Conservation (phyloP, 2,888 invertebrate genomes). For the Bimastos eiseni region DNA sequence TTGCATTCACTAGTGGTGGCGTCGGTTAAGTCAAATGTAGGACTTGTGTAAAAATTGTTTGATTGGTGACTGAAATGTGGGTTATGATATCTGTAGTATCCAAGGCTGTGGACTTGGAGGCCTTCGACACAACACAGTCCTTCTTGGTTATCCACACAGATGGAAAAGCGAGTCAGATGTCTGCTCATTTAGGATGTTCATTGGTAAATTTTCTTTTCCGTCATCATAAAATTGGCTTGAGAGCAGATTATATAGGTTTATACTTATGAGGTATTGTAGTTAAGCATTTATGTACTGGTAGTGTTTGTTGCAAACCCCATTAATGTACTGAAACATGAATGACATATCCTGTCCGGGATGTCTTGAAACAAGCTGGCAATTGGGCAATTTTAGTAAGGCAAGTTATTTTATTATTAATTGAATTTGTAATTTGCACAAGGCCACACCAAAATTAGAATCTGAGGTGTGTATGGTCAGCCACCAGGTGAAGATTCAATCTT, state of each 20-base stretch:
- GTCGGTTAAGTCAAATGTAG: no score
- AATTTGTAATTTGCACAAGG: no score
- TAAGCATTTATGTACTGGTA: neutral
- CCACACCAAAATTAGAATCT: no score
- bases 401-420: no score
- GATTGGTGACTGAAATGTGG: neutral
- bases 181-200: conserved; percentile 55
- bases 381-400: no score
- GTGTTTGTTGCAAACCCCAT: no score
- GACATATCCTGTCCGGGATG: no score
- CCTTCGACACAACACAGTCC: conserved; percentile 95
- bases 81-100: conserved; percentile 68
- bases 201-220: conserved; percentile 48
- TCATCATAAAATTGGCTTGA: neutral
- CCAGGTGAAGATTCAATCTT: no score
- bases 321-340: no score
- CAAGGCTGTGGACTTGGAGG: conserved; percentile 97
- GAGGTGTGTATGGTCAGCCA: no score
- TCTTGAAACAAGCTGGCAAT: no score
- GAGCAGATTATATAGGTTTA: neutral
- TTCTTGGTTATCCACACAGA: conserved; percentile 95
- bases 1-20: no score
- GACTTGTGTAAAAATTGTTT: neutral
- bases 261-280: neutral
- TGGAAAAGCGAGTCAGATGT: conserved; percentile 79